A percentile compares a stretch with the other conserved stretches of the same genome.
Evolutionary conservation across 2,888 invertebrate genomes (phyloP).

Genomic region (Pandemis heparana): DNA sequence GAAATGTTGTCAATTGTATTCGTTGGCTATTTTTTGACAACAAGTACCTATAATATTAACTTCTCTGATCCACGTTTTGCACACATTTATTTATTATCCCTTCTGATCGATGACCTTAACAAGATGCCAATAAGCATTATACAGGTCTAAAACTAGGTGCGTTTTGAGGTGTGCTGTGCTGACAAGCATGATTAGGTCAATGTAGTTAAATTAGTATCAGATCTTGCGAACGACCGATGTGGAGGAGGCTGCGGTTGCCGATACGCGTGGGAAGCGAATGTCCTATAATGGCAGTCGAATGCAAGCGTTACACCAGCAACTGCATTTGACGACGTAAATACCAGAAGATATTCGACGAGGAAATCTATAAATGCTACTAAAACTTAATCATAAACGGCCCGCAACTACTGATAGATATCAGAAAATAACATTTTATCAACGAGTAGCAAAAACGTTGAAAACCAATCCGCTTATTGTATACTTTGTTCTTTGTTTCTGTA

Average conservation of each 20-base stretch:
- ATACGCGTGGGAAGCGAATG: conserved; percentile 70
- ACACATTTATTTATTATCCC: too few species aligned
- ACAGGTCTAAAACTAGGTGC: background rate
- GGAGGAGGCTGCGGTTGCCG: conserved; percentile 66
- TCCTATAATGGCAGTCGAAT: conserved; percentile 58
- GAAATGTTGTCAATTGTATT: too few species aligned
- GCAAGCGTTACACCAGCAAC: conserved; percentile 33
- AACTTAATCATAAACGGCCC: background rate
- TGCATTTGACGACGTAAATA: conserved; percentile 35
- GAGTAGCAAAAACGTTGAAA: too few species aligned
- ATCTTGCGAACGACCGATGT: conserved; percentile 50
- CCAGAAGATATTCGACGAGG: background rate
- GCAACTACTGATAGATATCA: background rate
- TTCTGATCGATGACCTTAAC: too few species aligned
- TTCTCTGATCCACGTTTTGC: background rate
- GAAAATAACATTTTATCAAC: too few species aligned
- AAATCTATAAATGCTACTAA: background rate
- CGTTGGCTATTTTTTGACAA: background rate
- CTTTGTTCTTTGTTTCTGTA: too few species aligned
- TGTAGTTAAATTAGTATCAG: conserved; percentile 19
- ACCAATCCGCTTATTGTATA: too few species aligned
- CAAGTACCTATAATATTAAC: background rate
- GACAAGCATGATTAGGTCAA: conserved; percentile 29
- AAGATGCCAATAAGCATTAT: too few species aligned
- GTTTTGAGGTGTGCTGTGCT: conserved; percentile 2